Base-by-base conservation (phyloP, 2,888 invertebrate species). In the Thecophora atra region DNA sequence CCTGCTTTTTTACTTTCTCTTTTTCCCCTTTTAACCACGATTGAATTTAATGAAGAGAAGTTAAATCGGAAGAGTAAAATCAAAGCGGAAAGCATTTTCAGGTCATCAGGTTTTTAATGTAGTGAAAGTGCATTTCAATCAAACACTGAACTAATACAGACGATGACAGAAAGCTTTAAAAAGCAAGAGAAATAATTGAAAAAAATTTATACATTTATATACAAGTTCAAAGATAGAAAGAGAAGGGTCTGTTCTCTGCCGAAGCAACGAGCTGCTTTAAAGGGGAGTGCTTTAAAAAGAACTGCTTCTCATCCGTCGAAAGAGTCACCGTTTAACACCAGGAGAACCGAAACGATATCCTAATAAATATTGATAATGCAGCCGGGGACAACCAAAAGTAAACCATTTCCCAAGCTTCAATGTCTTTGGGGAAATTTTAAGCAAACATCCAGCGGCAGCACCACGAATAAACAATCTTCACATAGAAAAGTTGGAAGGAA, bases 51-150 rank as follows among this genome's bases (percentile, higher is more conserved):
- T 15, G 47, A 47, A 47, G 47, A 47, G 17, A 47, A 47, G 47
- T 47, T 47, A 47, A 47, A 5, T 5, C 11, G 47, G n/a, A 47
- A 47, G 2, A 47, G 5, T 11, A n/a, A 47, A n/a, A n/a, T 44
- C 44, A 44, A 44, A 44, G 67, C 19, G 24, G 67, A 54, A 67
- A 28, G 42, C 42, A 26, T 68, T 58, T 68, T 58, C 68, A 68
- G 68, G 68, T 68, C 68, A 68, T 68, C 58, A 68, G 68, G 58
- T 58, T 68, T 42, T 56, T 58, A 42, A 58, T 26, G 67, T 54
- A 47, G 37, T 47, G 47, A 47, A 47, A 42, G 58, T 44, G 68
- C 52, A 66, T 28, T 26, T 52, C 52, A 54, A 66, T 54, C 19
- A 47, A 47, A 47, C 2, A 15, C n/a, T n/a, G n/a, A 47, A 47